A percentile compares a stretch with the other conserved stretches of the same genome.
phyloP scores from a whole-genome alignment of 2,888 invertebrate genomes.

The Dicranocentrus wangi region DNA sequence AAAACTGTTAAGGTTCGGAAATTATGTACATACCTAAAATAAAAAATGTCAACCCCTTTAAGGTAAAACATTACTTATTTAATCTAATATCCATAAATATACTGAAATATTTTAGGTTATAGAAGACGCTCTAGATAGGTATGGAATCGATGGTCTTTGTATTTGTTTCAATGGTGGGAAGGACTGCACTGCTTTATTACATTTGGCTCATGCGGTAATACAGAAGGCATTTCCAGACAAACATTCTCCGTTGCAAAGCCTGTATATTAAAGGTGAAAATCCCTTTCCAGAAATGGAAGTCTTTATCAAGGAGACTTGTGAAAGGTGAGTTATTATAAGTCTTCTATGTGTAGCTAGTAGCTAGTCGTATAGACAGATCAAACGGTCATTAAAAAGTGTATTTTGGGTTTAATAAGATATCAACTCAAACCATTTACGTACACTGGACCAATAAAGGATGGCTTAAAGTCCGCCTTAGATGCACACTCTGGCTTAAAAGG shows the following conservation, averaged over 20 bases:
- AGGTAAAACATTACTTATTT: no score
- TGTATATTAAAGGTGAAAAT: conserved; percentile 87
- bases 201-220: conserved; percentile 79
- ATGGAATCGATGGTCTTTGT: conserved; percentile 85
- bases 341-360: background rate
- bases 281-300: conserved; percentile 89
- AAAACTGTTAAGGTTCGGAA: conserved; percentile 73
- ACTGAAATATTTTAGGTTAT: conserved; percentile 77
- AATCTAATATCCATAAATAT: background rate
- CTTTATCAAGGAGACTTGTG: conserved; percentile 84
- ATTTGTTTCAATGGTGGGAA: conserved; percentile 98
- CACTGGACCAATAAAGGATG: conserved; percentile 83
- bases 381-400: background rate
- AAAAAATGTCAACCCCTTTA: no score
- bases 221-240: conserved; percentile 74
- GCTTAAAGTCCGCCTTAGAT: conserved; percentile 80
- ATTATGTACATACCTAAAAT: conserved; percentile 1
- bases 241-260: conserved; percentile 81
- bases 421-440: conserved; percentile 82
- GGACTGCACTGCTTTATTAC: conserved; percentile 94
- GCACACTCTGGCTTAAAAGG: conserved; percentile 81
- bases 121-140: conserved; percentile 79
- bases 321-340: conserved; percentile 76
- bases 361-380: background rate
- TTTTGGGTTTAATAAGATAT: conserved; percentile 77